Base-by-base conservation (phyloP, 30 jellyfish, hydroid and myxozoan species). In the Cassiopea xamachana region DNA sequence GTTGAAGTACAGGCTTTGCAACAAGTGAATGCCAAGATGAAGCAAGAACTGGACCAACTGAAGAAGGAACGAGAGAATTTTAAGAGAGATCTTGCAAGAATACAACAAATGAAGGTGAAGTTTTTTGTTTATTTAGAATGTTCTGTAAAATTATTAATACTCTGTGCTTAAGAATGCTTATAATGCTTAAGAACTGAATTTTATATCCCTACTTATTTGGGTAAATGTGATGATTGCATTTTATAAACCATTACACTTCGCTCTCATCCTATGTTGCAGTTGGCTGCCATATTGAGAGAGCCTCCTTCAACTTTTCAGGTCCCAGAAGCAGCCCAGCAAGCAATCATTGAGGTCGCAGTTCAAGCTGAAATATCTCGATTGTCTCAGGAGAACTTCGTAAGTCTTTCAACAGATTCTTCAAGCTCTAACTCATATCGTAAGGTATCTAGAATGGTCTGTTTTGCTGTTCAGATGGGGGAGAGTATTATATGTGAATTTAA, bases 311-410 rank as follows among this genome's bases (percentile, higher is more conserved):
- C 8, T 46, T 60, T 61, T 2, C 85, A 90, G 97, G 97, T 81
- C 0, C 97, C 89, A 12, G 85, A 64, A 1, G 94, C 86, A 48
- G 94, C 85, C 3, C 94, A 87, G 70, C 89, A 87, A 44, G 85
- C 89, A 17, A 76, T 82, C 55, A 82, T 87, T 1, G 94, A 87
- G 60, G 61, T 89, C 0, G 46, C 94, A 0, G 98, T 92, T 6
- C 95, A 93, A 72, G 68, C 81, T 72, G 98, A 93, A 74, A 84
- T 93, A 8, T 93, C 98, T n/a, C 81, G 98, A 46, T 86, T 93
- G 46, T 89, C 98, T 1, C 92, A 89, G 69, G 98, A 93, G 45
- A 93, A 93, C 71, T 44, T 83, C 43, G 98, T 93, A 84, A 75
- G 96, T 81, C 1, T 19, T 60, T 46, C 10, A 62, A 3, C 64